Evolutionary conservation across 2,113 vertebrate genomes (phyloP).

Genomic region (Pedetes capensis): DNA sequence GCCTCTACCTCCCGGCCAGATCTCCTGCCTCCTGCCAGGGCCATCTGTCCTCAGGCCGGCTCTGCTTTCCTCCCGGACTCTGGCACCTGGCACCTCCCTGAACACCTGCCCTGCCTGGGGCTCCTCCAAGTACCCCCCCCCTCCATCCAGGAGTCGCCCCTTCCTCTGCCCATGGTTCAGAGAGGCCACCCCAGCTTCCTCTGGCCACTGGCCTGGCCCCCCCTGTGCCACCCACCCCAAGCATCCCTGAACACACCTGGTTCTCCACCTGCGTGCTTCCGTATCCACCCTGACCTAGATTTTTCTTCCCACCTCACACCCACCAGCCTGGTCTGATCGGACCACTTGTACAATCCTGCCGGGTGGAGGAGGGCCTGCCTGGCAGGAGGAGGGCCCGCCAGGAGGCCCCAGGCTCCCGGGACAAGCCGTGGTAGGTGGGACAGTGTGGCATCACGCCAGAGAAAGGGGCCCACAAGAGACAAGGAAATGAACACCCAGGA

Average conservation of each 20-base stretch:
- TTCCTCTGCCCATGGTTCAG: neutral
- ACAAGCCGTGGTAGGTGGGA: accelerated
- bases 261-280: neutral
- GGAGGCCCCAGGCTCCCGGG: accelerated
- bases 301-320: accelerated
- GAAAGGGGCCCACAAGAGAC: accelerated
- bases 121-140: neutral
- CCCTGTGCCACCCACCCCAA: too few relatives aligned
- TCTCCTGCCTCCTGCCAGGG: neutral
- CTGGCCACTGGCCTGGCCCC: neutral
- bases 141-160: too few relatives aligned
- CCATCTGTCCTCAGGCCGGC: neutral
- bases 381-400: neutral
- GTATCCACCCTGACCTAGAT: neutral
- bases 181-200: neutral
- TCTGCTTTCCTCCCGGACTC: too few relatives aligned
- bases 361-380: neutral
- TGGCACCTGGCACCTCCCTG: neutral
- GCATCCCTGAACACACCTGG: neutral
- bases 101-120: neutral
- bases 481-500: neutral
- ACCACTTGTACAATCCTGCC: neutral
- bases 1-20: neutral
- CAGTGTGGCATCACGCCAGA: accelerated
- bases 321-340: neutral